Evolutionary conservation across 2,113 vertebrate species (phyloP).

Genomic region (Leptosomus discolor): DNA sequence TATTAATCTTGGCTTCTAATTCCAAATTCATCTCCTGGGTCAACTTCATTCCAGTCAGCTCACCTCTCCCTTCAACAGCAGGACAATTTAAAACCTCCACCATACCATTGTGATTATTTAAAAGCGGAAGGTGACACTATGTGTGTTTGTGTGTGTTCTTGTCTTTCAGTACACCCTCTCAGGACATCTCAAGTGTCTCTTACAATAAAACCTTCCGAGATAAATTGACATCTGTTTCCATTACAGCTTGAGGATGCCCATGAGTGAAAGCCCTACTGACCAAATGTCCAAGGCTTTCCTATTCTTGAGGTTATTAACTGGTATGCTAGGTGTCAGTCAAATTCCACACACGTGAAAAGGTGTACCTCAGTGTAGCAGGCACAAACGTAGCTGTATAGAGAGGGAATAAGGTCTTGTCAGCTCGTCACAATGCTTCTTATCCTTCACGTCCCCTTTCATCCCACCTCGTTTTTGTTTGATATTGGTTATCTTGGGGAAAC

Average conservation of each 20-base stretch:
- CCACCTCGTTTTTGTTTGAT: not conserved
- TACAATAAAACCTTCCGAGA: not conserved
- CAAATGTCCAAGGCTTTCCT: not conserved
- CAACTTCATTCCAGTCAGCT: constrained; percentile 10
- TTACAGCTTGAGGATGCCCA: not conserved
- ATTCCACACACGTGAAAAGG: not conserved
- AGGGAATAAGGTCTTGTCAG: not conserved
- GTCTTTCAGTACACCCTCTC: not conserved
- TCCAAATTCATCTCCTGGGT: constrained; percentile 7
- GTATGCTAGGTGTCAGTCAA: not conserved
- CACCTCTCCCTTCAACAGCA: constrained; percentile 19
- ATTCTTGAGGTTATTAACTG: not conserved
- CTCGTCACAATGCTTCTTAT: not conserved
- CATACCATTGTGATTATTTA: not conserved
- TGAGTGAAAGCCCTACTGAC: not conserved
- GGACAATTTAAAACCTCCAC: not conserved
- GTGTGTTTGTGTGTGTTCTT: not conserved
- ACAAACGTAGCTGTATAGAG: not conserved
- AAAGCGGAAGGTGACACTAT: not conserved
- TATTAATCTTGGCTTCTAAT: constrained; percentile 28
- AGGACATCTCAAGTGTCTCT: not conserved
- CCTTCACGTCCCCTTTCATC: not conserved
- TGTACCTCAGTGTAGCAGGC: not conserved
- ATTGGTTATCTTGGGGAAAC: not conserved
- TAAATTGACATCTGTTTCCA: not conserved